Evolutionary conservation across 1,140 invertebrate species (phyloP), one percentile per base, ranked within the genome.

Genomic region (Dryas iulia): DNA sequence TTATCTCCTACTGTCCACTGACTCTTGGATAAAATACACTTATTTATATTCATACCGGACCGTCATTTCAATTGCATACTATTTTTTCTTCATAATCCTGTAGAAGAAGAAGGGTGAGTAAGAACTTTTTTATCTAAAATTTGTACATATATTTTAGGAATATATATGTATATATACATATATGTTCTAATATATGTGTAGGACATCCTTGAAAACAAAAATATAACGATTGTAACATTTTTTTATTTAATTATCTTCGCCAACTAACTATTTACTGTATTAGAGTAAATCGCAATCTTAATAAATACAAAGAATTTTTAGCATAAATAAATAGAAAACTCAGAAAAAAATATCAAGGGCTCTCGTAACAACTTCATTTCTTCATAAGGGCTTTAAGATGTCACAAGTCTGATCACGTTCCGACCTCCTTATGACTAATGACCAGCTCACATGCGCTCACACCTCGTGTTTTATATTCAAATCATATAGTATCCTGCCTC

Each of bases 1-100:
- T 33, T 60, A 25, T 59, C 62, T 47, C 39, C 39, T 18, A 47
- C 39, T 47, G 69, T 76, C 74, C 78, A 73, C 62, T 76, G 72
- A 66, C 65, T 72, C 39, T 47, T 76, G 76, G 78, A 83, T 21
- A 47, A 47, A 47, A 21, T 47, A 47, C 84, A 77, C 77, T 80
- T 84, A 88, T 89, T 89, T 88, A 89, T 85, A 87, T 90, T 89
- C 79, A 76, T 77, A 77, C 71, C 79, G 78, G 77, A 85, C 78
- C 81, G 79, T 81, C 76, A 81, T 90, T 87, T 88, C 87, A 88
- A 90, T 88, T 86, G 83, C 82, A 75, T 77, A 73, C 70, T 71
- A 77, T 75, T 82, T 78, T 82, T 74, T 81, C 77, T 78, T 76
- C 81, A 75, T 87, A 87, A 89, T 89, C 87, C 81, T 71, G 79